Evolutionary conservation across 1,140 invertebrate species (phyloP), one percentile per base, ranked within the genome.

Genomic region (Pogonus chalceus): DNA sequence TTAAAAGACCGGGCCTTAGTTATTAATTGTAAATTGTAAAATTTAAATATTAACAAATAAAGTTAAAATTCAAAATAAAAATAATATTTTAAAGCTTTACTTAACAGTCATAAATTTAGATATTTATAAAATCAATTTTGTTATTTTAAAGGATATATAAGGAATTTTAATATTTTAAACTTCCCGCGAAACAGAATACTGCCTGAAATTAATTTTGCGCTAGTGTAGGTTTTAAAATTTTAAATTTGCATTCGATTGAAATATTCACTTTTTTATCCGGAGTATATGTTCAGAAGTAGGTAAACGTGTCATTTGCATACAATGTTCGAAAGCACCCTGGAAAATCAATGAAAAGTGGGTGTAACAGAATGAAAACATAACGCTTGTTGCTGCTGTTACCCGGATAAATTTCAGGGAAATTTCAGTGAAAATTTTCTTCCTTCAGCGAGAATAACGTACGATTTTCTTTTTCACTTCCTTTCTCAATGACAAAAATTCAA

Each of bases 291-390:
- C 9, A 43, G 18, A 16, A 43, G 37, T 10, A 10, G 18, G 7
- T 43, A 16, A 9, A 16, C 9, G 18, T 18, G 3, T 18, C 9
- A 7, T 43, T 43, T 43, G 37, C 26, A 31, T 31, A 31, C n/a
- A n/a, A n/a, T n/a, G n/a, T n/a, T n/a, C n/a, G 26, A 31, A 7
- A 31, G 7, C 3, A 43, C 37, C 18, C 7, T 3, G 9, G 37
- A 43, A 43, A 43, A 43, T 43, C 37, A 18, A 43, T 43, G 18
- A 43, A 9, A 43, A 43, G 37, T 10, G 37, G 37, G 37, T 43
- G 37, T 43, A 43, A 7, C 18, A 7, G n/a, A n/a, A n/a, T 31
- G 4, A 4, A 31, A 14, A 31, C 7, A 9, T 18, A 12, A 43
- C 37, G 3, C 9, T 43, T 16, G 3, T 43, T 4, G 9, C 3